Percentiles rank a stretch among this genome's conserved stretches.
Evolutionary conservation across 1,140 invertebrate species (phyloP).

Genomic region (Carposina sasakii): DNA sequence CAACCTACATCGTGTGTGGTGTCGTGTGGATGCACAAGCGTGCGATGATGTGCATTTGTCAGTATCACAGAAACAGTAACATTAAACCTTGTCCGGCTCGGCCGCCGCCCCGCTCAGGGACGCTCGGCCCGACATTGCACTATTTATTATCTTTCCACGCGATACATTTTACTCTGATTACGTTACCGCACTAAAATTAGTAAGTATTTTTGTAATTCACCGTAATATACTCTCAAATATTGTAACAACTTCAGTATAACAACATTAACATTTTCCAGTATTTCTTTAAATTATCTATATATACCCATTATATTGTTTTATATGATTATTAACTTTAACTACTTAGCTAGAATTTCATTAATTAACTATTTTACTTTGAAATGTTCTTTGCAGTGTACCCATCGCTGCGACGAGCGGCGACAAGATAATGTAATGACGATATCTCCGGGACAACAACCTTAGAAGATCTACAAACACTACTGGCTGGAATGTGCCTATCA

Average conservation of each 20-base stretch:
- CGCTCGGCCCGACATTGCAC: slow-evolving; percentile 20
- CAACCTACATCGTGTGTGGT: slow-evolving; percentile 1
- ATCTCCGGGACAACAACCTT: no score
- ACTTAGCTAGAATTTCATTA: slow-evolving; percentile 49
- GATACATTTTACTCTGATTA: slow-evolving; percentile 38
- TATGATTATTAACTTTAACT: slow-evolving; percentile 40
- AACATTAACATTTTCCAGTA: slow-evolving; percentile 69
- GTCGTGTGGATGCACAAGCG: slow-evolving; percentile 13
- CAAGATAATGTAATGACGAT: no score
- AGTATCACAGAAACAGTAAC: slow-evolving; percentile 49
- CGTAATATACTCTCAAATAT: slow-evolving; percentile 73
- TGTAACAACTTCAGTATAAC: slow-evolving; percentile 74
- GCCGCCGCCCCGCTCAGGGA: not conserved
- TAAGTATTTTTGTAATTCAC: slow-evolving; percentile 49
- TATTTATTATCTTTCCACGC: slow-evolving; percentile 53
- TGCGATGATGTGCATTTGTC: slow-evolving; percentile 17
- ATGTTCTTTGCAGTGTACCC: slow-evolving; percentile 39
- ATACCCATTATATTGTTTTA: slow-evolving; percentile 44
- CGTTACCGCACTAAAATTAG: slow-evolving; percentile 55
- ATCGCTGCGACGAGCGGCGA: no score
- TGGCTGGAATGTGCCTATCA: no score
- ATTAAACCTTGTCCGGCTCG: slow-evolving; percentile 19
- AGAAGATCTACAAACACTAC: no score
- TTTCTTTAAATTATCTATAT: slow-evolving; percentile 54
- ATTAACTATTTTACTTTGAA: slow-evolving; percentile 37